Evolutionary conservation across 2,888 invertebrate species (phyloP).

Genomic region (Pantelozetes paolii): DNA sequence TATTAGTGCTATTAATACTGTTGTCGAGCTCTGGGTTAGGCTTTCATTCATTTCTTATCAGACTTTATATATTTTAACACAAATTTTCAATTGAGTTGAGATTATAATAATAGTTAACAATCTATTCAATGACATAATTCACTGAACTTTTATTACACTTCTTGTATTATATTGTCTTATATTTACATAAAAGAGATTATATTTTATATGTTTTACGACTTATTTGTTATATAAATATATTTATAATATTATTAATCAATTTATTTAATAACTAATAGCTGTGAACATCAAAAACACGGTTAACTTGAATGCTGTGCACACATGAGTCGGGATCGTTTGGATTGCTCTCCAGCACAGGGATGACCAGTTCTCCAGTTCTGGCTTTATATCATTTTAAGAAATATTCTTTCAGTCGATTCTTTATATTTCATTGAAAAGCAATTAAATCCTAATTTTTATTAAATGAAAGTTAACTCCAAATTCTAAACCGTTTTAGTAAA

Average conservation of each 20-base stretch:
- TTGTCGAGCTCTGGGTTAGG: too few species aligned
- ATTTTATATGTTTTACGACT: neutral
- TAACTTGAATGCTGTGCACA: conserved; percentile 21
- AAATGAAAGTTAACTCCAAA: too few species aligned
- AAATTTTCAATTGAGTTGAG: neutral
- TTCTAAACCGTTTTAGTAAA: too few species aligned
- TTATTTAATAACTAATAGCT: conserved; percentile 4
- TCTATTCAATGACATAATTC: neutral
- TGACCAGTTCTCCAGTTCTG: neutral
- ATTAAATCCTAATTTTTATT: too few species aligned
- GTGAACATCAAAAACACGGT: neutral
- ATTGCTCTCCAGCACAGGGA: neutral
- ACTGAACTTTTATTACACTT: neutral
- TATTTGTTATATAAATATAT: neutral
- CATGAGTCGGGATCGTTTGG: neutral
- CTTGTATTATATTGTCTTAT: neutral
- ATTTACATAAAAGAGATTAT: neutral
- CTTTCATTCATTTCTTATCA: too few species aligned
- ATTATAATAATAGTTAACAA: neutral
- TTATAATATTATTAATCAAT: neutral
- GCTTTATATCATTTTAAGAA: too few species aligned
- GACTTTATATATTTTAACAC: too few species aligned
- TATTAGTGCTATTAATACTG: too few species aligned
- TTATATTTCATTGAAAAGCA: too few species aligned
- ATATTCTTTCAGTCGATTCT: too few species aligned